Base-by-base conservation (phyloP, 2,113 vertebrate genomes). In the Bubalus kerabau region DNA sequence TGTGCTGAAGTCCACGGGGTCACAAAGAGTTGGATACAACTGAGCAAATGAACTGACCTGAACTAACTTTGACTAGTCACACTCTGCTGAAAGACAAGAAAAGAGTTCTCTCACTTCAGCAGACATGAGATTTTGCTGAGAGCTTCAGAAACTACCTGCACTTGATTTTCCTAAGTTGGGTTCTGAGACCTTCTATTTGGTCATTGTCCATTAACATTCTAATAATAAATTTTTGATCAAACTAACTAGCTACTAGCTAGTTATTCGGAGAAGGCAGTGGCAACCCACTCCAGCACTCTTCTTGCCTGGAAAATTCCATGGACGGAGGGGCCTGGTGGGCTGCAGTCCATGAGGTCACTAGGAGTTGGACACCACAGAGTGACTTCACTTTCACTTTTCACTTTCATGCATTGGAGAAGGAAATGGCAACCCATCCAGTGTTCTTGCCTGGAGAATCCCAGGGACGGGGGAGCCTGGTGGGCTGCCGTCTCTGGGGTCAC, bases 181-280 rank as follows among this genome's bases (percentile, higher is more conserved):
- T 21, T 92, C 46, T 82, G 81, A 15, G 48, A 14, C 14, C 13
- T 95, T 97, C n/a, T 89, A 56, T 94, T 94, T 54, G 13, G 54
- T 90, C 40, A 48, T 52, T 93, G 16, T 23, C 23, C 2, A 7
- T 16, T 81, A 43, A 24, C 40, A 88, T 91, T 86, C 46, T 16
- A 50, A 17, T 82, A 97, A 60, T 91, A 85, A n/a, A 4, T 36
- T 87, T 71, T 94, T 85, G 17, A 28, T 93, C 26, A 96, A 43
- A 57, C 76, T 64, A 97, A 52, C 52, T 21, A 85, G 32, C 36
- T 74, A 40, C 2, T 40, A 40, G 36, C 67, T 36, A 28, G 14
- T 81, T 40, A 4, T 78, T 94, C 46, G 46, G 46, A 46, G 46
- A 46, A 46, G 46, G 46, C 7, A 46, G 9, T 46, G 46, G 46